A percentile compares a stretch with the other conserved stretches of the same genome.
phyloP scores from a whole-genome alignment of 2,797 vertebrate species.

The Yasuhikotakia modesta region DNA sequence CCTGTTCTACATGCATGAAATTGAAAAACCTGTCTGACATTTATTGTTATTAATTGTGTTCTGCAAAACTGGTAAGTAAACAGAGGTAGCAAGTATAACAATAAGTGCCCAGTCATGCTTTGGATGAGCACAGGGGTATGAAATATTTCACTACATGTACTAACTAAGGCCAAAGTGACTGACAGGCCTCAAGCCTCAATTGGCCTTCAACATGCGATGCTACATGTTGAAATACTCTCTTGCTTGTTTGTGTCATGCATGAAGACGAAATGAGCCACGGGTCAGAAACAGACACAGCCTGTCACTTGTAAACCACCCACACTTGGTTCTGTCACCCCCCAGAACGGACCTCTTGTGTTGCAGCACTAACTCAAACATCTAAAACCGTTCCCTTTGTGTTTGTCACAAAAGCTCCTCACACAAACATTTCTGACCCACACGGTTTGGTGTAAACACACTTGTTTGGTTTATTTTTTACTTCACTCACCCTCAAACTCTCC shows the following conservation, averaged over 20 bases:
- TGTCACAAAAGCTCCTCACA: not conserved
- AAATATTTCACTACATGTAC: slow-evolving; percentile 15
- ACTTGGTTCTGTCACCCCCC: not conserved
- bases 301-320: not conserved
- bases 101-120: not conserved
- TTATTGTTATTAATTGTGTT: slow-evolving; percentile 14
- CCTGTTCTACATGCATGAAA: slow-evolving; percentile 5
- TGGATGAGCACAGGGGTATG: not conserved
- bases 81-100: not conserved
- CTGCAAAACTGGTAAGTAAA: slow-evolving; percentile 40
- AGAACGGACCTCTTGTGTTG: slow-evolving; percentile 40
- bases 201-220: slow-evolving; percentile 20
- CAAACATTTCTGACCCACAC: not conserved
- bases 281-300: not conserved
- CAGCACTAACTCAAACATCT: slow-evolving; percentile 14
- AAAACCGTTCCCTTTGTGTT: not conserved
- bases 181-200: slow-evolving; percentile 1
- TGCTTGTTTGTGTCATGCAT: slow-evolving; percentile 21
- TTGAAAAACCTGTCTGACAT: slow-evolving; percentile 16
- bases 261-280: not conserved
- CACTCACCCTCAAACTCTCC: slow-evolving; percentile 42
- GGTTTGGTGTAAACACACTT: not conserved
- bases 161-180: slow-evolving; percentile 28
- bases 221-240: slow-evolving; percentile 43
- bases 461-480: slow-evolving; percentile 16